Base-by-base conservation (phyloP, 2,113 vertebrate genomes). In the Perccottus glenii region DNA sequence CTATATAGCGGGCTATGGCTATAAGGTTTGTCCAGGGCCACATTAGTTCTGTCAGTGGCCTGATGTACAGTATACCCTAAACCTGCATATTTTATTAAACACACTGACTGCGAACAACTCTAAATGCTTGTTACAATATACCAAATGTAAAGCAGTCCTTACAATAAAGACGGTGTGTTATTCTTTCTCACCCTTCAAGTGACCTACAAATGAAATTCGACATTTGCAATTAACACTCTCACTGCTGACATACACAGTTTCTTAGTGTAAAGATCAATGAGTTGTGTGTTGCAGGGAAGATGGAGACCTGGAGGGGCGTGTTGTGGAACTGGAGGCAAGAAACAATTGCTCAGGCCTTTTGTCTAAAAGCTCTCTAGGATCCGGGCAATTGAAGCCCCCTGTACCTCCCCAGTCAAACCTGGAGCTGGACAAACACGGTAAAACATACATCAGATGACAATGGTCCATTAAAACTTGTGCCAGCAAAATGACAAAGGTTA, bases 291-390 rank as follows among this genome's bases (percentile, higher is more conserved):
- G 56, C 89, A 98, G 96, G 85, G 96, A 98, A 52, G 94, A 93
- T 40, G 60, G 78, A 0, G 96, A 97, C 49, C 95, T 94, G 33
- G 94, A 97, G 14, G 87, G 93, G 72, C 95, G 97, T 0, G 81
- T 87, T 0, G 91, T 82, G 0, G 96, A 97, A 60, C 86, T 91
- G 1, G 95, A 98, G 1, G 92, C 83, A 44, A 58, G 87, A 0
- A 80, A 80, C 74, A 93, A 82, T n/a, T 77, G 91, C 0, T 90
- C 83, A 6, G 80, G 81, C 68, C 91, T 90, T 6, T 87, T 91
- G 11, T 88, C 92, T 0, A 86, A 89, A 0, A 85, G 89, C 51
- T 80, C 94, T 12, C 72, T 92, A 12, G 68, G 85, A 10, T 12
- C 90, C 0, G 52, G 73, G 27, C 87, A 91, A 84, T 87, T 90